A percentile compares a stretch with the other conserved stretches of the same genome.
These are phyloP conservation scores for Acleris cristana DNA, from an alignment of 2,888 invertebrate species.

Conservation along the genomic window DNA sequence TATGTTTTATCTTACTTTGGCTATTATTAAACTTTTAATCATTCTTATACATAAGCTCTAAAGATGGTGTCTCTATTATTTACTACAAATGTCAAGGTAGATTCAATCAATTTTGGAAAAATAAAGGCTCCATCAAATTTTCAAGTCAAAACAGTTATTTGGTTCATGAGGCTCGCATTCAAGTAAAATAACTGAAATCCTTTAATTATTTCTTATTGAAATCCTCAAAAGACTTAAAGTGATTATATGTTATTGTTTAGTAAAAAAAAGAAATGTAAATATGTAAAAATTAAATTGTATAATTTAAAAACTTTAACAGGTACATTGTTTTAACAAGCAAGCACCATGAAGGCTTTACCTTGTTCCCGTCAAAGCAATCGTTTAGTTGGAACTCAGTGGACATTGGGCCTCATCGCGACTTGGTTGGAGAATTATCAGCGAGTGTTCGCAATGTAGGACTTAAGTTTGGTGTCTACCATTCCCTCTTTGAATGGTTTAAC, in stretches of 20 bases:
- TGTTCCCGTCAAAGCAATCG: constrained; percentile 92
- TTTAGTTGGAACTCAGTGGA: constrained; percentile 94
- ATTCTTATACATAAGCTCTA: too few species aligned
- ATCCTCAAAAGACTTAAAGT: too few species aligned
- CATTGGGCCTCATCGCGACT: constrained; percentile 89
- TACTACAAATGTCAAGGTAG: too few species aligned
- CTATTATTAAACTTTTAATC: not conserved
- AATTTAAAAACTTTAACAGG: constrained; percentile 59
- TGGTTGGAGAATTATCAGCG: constrained; percentile 89
- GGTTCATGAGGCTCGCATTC: too few species aligned
- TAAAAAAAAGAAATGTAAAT: not conserved
- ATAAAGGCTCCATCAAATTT: too few species aligned
- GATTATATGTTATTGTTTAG: not conserved
- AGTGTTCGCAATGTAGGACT: constrained; percentile 86
- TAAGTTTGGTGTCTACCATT: constrained; percentile 93
- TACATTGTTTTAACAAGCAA: constrained; percentile 94
- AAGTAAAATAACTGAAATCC: too few species aligned
- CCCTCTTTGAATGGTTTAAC: constrained; percentile 94
- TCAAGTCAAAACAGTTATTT: too few species aligned
- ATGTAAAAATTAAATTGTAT: not conserved
- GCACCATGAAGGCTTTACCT: constrained; percentile 93
- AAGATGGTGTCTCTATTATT: too few species aligned
- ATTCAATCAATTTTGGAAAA: too few species aligned
- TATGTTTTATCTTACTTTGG: not conserved
- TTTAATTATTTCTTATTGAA: too few species aligned